These are phyloP conservation scores for Bos indicus DNA, from an alignment of 2,113 vertebrate species.

Conservation along the genomic window DNA sequence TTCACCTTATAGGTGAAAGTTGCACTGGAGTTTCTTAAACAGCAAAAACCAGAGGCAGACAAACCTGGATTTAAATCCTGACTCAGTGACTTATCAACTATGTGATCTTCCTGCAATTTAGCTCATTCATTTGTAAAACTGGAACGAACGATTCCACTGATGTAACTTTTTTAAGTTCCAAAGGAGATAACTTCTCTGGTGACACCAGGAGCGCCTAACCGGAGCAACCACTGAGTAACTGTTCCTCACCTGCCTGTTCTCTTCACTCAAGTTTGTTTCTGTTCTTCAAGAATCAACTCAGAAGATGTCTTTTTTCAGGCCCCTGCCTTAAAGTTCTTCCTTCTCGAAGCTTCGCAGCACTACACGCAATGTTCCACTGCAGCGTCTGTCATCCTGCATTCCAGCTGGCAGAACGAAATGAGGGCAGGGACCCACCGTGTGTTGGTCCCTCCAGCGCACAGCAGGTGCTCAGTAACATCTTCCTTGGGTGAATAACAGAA, in stretches of 20 bases:
- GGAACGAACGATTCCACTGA: background rate
- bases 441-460: background rate
- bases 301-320: background rate
- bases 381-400: background rate
- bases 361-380: rapidly evolving
- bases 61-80: background rate
- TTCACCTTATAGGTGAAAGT: background rate
- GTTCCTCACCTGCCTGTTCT: background rate
- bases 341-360: background rate
- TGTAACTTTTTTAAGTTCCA: background rate
- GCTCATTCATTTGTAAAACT: background rate
- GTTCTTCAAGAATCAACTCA: background rate
- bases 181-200: background rate
- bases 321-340: background rate
- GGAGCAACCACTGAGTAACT: background rate
- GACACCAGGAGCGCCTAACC: background rate
- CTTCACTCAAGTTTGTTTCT: background rate
- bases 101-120: background rate
- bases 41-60: background rate
- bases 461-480: background rate
- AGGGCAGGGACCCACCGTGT: background rate
- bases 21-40: background rate
- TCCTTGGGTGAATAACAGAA: background rate
- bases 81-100: background rate
- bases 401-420: background rate